These are phyloP conservation scores for Peromyscus eremicus DNA, from an alignment of 2,797 vertebrate genomes.

Conservation along the genomic window DNA sequence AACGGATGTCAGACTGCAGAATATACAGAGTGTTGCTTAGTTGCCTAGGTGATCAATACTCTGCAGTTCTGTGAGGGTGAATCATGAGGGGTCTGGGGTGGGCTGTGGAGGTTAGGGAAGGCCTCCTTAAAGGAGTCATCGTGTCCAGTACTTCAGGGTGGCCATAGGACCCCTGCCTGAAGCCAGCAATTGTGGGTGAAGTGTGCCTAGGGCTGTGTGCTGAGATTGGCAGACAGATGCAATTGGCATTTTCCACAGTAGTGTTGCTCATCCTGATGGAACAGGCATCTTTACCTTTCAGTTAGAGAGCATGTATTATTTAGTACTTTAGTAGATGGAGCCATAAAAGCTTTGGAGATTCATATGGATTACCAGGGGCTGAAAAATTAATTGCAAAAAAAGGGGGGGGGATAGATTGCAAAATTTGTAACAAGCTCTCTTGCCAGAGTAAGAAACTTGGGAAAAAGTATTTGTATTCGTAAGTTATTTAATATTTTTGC, in stretches of 20 bases:
- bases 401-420: not conserved
- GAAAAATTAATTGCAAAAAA: not conserved
- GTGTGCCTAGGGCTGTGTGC: not conserved
- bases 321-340: not conserved
- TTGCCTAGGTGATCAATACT: not conserved
- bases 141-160: not conserved
- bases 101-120: not conserved
- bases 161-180: not conserved
- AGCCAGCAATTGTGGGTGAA: not conserved
- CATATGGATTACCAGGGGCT: not conserved
- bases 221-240: not conserved
- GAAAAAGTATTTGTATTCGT: not conserved
- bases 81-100: not conserved
- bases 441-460: not conserved
- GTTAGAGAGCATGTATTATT: slow-evolving; percentile 46
- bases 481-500: not conserved
- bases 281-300: not conserved
- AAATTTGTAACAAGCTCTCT: slow-evolving; percentile 23
- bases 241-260: not conserved
- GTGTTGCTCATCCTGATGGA: not conserved
- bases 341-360: slow-evolving; percentile 43
- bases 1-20: not conserved
- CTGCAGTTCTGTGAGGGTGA: accelerated
- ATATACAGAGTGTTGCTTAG: not conserved
- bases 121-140: not conserved